A percentile compares a stretch with the other conserved stretches of the same genome.
Conservation (phyloP, 2,888 invertebrate species). For the Salticus scenicus region DNA sequence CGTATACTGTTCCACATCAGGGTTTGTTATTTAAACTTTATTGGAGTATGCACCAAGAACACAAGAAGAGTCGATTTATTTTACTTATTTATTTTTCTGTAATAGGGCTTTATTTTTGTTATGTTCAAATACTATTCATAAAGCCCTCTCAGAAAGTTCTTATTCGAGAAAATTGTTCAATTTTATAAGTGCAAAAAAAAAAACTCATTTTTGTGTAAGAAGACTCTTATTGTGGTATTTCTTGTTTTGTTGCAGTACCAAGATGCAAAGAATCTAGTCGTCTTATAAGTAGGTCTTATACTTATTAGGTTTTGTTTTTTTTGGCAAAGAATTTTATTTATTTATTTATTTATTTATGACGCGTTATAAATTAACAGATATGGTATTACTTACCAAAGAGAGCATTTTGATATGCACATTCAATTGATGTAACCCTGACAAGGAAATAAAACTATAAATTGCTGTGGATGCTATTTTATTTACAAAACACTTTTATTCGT, state of each 20-base stretch:
- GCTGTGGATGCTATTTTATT: neutral
- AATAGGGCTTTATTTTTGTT: too few relatives aligned
- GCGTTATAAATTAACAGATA: neutral
- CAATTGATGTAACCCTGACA: slow-evolving; percentile 22
- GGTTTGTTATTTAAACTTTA: slow-evolving; percentile 2
- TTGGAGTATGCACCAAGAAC: neutral
- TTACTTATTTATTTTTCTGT: too few relatives aligned
- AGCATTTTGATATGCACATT: slow-evolving; percentile 8
- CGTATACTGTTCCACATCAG: neutral
- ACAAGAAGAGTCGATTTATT: too few relatives aligned
- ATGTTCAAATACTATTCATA: too few relatives aligned
- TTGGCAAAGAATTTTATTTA: slow-evolving; percentile 15
- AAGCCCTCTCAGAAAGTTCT: too few relatives aligned
- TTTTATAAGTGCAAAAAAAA: too few relatives aligned
- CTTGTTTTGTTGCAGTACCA: neutral
- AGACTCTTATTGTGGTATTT: neutral
- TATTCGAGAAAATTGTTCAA: too few relatives aligned
- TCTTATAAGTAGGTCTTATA: neutral
- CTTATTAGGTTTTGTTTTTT: slow-evolving; percentile 5
- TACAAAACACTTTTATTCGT: too few relatives aligned
- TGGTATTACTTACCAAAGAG: slow-evolving; percentile 22
- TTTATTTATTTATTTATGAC: neutral
- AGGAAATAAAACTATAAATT: slow-evolving; percentile 23
- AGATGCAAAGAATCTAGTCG: neutral
- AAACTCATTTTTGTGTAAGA: neutral